Evolutionary conservation across 2,888 invertebrate genomes (phyloP), one percentile per base, ranked within the genome.

Genomic region (Hipparchia semele): DNA sequence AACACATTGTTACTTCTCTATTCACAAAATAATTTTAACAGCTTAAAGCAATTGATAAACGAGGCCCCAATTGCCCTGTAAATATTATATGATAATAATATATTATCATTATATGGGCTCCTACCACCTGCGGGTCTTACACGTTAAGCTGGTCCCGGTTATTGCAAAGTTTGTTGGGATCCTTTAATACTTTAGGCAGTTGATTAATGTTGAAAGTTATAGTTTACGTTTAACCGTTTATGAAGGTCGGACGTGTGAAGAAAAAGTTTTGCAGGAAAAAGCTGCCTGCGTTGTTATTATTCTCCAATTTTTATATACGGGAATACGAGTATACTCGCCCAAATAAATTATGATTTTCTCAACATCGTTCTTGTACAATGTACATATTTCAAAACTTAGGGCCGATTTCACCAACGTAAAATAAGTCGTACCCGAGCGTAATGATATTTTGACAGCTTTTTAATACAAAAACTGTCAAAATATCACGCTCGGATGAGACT

Each of bases 201-300:
- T 70, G 70, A 70, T 70, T 70, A 70, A 70, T 70, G 70, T 64
- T 70, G 54, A 64, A 70, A 70, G 70, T 70, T 70, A 70, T 70
- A 70, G 70, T 70, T 70, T 62, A 64, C 70, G 60, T 64, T 62
- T 54, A 70, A 70, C 70, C 70, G 33, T 70, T 70, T 64, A 70
- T 64, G 62, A 64, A 70, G 70, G 70, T 68, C 68, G 67, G 56
- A 10, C 56, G 46, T 69, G 23, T 33, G 51, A 61, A 53, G 53
- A 61, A 69, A 69, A 69, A 69, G 61, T 69, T 69, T 51, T 12
- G 39, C 12, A 46, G 67, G 23, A 51, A 66, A 66, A 59, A 59
- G 65, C 51, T 45, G 49, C 49, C 23, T 59, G 46, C 12, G 46
- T 46, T 68, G 67, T 12, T 45, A 49, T 68, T 67, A n/a, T 67